Evolutionary conservation across 2,113 vertebrate genomes (phyloP), one percentile per base, ranked within the genome.

Genomic region (Gnathonemus longibarbis): DNA sequence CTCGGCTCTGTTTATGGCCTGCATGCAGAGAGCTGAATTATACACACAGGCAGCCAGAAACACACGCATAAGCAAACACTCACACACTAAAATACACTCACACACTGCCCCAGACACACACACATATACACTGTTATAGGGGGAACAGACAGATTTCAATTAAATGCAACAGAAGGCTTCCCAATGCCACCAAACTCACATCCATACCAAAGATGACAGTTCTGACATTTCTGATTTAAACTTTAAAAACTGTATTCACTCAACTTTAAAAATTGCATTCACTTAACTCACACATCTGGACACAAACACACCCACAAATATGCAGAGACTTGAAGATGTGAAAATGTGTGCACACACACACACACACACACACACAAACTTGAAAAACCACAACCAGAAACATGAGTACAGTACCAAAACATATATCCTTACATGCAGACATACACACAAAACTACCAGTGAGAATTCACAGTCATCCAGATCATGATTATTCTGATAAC

Each of bases 61-160:
- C 11, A 89, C 45, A 83, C 86, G 66, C 66, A 90, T 35, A 84
- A 10, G 19, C 70, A 88, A 66, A 89, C 88, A 88, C n/a, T 31
- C 24, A 58, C 66, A 88, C 77, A 89, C 66, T 19, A 45, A 89
- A 24, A 24, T 21, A 45, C 24, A 31, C 39, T 88, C 56, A 86
- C 13, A 35, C 9, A 10, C 48, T 87, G 48, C n/a, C 85, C 10
- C n/a, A 21, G 8, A 31, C 2, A 31, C 5, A 56, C 5, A 27
- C 27, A 53, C 39, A 50, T 27, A 35, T 27, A 52, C 2, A 87
- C 19, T 42, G 48, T 48, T 17, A 24, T n/a, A 42, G 74, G 27
- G 35, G 17, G 11, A 19, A 35, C 15, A 42, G 11, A 77, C 5
- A 2, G 13, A 39, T 42, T 77, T 77, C 17, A 42, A 11, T 42